Evolutionary conservation across 2,888 invertebrate genomes (phyloP), one percentile per base, ranked within the genome.

Genomic region (Stenichneumon culpator): DNA sequence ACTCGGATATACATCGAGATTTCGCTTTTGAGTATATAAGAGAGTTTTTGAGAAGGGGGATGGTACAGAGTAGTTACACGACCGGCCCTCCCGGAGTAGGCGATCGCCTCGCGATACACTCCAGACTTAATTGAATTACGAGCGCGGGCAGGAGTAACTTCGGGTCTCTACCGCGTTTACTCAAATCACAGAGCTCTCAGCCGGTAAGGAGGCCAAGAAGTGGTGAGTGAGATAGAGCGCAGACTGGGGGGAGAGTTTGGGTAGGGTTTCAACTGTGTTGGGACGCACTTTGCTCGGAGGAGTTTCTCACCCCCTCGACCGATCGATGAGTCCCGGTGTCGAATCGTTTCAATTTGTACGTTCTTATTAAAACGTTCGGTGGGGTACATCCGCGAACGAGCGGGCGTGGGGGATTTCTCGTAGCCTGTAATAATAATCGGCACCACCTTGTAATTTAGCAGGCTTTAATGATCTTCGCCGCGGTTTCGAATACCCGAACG

Each of bases 41-140:
- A 47, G 32, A 16, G 63, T 14, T 32, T 63, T 63, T 32, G 28
- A 32, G 63, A n/a, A 16, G n/a, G 6, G 32, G n/a, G 28, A 63
- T 11, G 6, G 32, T 28, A n/a, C 14, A 1, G 79, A 72, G 84
- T 87, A 79, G 86, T 79, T 77, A 77, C 69, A 81, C 68, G 82
- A 25, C 54, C 39, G 47, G 77, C 86, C 84, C 86, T 86, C 81
- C 84, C 75, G 86, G 85, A 78, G 82, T 68, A 79, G 75, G 83
- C 87, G 89, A 89, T 89, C 88, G 89, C 88, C 89, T 82, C 84
- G 86, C 89, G 91, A 92, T 89, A 91, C 92, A 90, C 92, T 91
- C 89, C 90, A 89, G 90, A 87, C 89, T 90, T 92, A 92, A 92
- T 92, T 92, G 92, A 92, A 92, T 92, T 92, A 89, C 89, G 86